Evolutionary conservation across 1,140 invertebrate genomes (phyloP), one percentile per base, ranked within the genome.

Genomic region (Nymphalis io): DNA sequence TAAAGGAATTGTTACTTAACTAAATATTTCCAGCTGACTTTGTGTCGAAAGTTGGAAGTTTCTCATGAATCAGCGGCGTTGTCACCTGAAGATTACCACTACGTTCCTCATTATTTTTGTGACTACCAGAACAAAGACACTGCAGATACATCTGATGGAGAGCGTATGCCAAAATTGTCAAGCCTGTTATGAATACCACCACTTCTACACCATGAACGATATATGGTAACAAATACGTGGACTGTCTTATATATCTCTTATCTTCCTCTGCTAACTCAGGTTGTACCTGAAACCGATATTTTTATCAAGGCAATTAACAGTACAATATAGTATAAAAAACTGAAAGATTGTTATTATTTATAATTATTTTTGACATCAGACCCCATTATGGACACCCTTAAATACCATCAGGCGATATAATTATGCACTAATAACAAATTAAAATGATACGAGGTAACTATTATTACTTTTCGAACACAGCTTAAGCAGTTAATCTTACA

Each of bases 221-320:
- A 21, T 66, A 39, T 1, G 78, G 78, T 2, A 40, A 59, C 2
- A 71, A 15, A 1, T 68, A 20, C 72, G 79, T 75, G 15, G 75
- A 27, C 13, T 58, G 16, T 51, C 66, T 77, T 33, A 73, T 68
- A 13, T 60, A 20, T 8, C 23, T 42, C 16, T 73, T 65, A 0
- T 60, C 21, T 1, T 73, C 55, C 3, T 79, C 74, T n/a, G 53
- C 18, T 18, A 83, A 23, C 40, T 82, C 65, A 2, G 76, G 76
- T 55, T 84, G 81, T 4, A 72, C 46, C 83, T 85, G 78, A 51
- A 61, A 46, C 12, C 11, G 0, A 15, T 42, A 42, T 11, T n/a
- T n/a, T n/a, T n/a, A n/a, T n/a, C n/a, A n/a, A n/a, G n/a, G n/a
- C n/a, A n/a, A n/a, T n/a, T n/a, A n/a, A n/a, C n/a, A n/a, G n/a